Evolutionary conservation across 2,797 vertebrate genomes (phyloP).

Genomic region (Tadarida brasiliensis): DNA sequence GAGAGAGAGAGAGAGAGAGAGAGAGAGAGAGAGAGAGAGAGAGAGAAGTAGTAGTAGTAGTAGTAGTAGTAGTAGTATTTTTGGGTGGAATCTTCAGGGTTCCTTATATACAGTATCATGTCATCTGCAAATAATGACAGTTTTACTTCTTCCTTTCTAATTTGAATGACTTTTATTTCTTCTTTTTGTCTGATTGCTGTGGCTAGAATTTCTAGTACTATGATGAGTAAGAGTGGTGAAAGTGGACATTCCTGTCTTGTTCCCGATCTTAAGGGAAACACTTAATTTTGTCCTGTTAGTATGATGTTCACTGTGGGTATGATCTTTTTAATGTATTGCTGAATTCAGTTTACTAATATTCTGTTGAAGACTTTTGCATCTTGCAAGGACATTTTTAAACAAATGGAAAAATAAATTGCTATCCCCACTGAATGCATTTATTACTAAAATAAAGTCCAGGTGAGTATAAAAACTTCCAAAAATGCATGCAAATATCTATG

Average conservation of each 20-base stretch:
- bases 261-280: neutral
- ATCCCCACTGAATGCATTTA: neutral
- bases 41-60: too few species aligned
- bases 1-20: too few species aligned
- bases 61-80: neutral
- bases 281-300: neutral
- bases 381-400: neutral
- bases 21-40: too few species aligned
- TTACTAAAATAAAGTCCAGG: conserved; percentile 24
- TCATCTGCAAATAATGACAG: neutral
- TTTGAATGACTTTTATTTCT: neutral
- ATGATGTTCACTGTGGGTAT: neutral
- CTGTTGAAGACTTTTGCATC: neutral
- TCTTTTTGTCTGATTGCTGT: neutral
- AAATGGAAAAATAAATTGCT: neutral
- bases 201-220: neutral
- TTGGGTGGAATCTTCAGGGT: neutral
- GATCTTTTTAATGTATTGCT: neutral
- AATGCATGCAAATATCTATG: neutral
- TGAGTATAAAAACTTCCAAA: neutral
- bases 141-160: neutral
- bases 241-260: neutral
- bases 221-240: neutral
- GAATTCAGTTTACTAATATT: neutral
- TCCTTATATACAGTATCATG: neutral